Evolutionary conservation across 2,888 invertebrate species (phyloP), one percentile per base, ranked within the genome.

Genomic region (Harpagoxenus sublaevis): DNA sequence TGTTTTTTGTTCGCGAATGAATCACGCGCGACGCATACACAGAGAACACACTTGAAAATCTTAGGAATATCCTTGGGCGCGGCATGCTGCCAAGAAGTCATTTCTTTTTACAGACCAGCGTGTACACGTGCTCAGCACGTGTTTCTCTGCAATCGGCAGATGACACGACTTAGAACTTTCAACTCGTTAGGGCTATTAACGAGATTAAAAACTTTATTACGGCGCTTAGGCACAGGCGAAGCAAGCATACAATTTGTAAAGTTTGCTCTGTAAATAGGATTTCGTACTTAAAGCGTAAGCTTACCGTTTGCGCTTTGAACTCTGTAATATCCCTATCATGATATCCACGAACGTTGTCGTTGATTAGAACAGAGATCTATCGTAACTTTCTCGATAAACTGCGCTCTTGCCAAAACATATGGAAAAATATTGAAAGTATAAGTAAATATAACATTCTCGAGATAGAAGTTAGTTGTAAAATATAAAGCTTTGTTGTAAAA

Each of bases 41-140:
- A 18, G 18, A 53, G 66, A 65, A 62, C 70, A 45, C 31, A 15
- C 53, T 84, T 62, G 45, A 86, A 82, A 48, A 73, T 71, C 31
- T 86, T 31, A 18, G 73, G 48, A 81, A 70, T 68, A 60, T 78
- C 35, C 45, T 73, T 65, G 45, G 57, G 62, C 28, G 45, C 62
- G 60, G 28, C 70, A 15, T 48, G 39, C 12, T 86, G 65, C 79
- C 73, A 81, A 84, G 51, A 84, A 87, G 83, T 88, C 75, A 65
- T 73, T 39, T 48, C 55, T 87, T 88, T 86, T 87, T 84, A 81
- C 55, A 23, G 42, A 23, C 9, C n/a, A 28, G 42, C 57, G 6
- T 12, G 42, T 73, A 71, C 89, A 89, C 86, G 84, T 89, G 89
- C 68, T 60, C 4, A 28, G 83, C 89, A 89, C 74, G 84, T 89